A percentile compares a stretch with the other conserved stretches of the same genome.
phyloP scores from a whole-genome alignment of 1,140 invertebrate genomes.

The Drosophila leontia region DNA sequence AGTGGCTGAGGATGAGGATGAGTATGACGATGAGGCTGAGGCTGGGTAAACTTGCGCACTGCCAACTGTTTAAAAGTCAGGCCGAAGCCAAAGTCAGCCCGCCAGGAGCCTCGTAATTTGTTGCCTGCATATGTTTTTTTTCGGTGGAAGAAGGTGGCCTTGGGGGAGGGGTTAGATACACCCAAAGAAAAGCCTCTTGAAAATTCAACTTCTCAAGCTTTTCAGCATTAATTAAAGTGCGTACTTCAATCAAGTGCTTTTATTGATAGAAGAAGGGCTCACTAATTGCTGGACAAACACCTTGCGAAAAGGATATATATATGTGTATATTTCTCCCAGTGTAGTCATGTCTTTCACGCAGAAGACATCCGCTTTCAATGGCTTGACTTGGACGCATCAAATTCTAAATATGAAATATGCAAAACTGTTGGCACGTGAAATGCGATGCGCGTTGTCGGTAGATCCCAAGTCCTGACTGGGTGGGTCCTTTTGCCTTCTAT shows the following conservation, averaged over 20 bases:
- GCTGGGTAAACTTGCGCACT: background rate
- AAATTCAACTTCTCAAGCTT: background rate
- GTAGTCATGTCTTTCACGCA: background rate
- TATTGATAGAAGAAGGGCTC: background rate
- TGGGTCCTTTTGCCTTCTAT: no score
- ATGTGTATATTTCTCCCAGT: background rate
- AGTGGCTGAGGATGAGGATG: background rate
- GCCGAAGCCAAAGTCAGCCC: constrained; percentile 14
- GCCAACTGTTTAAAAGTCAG: constrained; percentile 41
- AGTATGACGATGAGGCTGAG: background rate
- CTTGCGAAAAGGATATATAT: background rate
- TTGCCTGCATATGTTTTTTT: constrained; percentile 49
- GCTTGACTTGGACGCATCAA: constrained; percentile 60
- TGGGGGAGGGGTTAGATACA: background rate
- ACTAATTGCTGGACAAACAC: background rate
- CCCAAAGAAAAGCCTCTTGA: background rate
- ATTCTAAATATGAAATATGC: constrained; percentile 70
- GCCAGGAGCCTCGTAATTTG: constrained; percentile 47
- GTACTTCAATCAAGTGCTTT: background rate
- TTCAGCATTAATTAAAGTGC: background rate
- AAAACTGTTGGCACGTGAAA: constrained; percentile 68
- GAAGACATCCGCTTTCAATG: constrained; percentile 37
- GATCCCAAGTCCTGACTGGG: background rate
- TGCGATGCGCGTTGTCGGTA: constrained; percentile 30
- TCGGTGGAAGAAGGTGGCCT: background rate